phyloP scores from a whole-genome alignment of 2,113 vertebrate species.

The Pangasianodon hypophthalmus region DNA sequence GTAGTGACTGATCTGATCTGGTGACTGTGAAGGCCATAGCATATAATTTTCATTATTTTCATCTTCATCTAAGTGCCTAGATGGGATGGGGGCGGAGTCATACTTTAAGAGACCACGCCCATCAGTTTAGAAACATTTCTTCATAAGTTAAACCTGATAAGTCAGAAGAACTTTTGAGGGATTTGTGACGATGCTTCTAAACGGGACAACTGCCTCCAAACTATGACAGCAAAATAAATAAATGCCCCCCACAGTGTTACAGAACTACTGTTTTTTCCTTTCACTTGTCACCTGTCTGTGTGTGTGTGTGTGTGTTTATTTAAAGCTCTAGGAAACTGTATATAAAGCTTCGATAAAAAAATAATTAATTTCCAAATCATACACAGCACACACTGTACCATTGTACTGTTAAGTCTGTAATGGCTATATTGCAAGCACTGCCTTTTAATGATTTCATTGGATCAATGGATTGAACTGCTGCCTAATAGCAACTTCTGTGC shows the following conservation, averaged over 20 bases:
- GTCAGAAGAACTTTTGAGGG: too few relatives aligned
- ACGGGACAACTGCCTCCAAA: background rate
- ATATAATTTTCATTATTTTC: background rate
- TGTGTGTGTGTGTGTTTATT: background rate
- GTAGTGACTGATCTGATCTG: background rate
- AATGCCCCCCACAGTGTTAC: too few relatives aligned
- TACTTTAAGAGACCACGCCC: background rate
- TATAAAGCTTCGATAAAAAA: background rate
- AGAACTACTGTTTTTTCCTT: too few relatives aligned
- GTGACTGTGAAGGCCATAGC: background rate
- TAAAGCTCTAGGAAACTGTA: background rate
- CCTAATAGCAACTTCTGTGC: background rate
- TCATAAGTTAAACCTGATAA: background rate
- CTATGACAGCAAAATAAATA: too few relatives aligned
- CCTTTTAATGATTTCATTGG: background rate
- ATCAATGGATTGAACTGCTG: background rate
- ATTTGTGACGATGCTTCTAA: too few relatives aligned
- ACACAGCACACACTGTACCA: background rate
- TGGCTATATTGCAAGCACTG: background rate
- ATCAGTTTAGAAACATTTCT: background rate
- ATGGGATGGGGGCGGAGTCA: background rate
- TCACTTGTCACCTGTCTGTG: too few relatives aligned
- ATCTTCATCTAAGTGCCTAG: background rate
- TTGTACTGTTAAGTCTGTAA: background rate
- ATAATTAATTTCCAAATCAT: background rate